These are phyloP conservation scores for Nematolebias whitei DNA, from an alignment of 2,113 vertebrate species.

Conservation along the genomic window DNA sequence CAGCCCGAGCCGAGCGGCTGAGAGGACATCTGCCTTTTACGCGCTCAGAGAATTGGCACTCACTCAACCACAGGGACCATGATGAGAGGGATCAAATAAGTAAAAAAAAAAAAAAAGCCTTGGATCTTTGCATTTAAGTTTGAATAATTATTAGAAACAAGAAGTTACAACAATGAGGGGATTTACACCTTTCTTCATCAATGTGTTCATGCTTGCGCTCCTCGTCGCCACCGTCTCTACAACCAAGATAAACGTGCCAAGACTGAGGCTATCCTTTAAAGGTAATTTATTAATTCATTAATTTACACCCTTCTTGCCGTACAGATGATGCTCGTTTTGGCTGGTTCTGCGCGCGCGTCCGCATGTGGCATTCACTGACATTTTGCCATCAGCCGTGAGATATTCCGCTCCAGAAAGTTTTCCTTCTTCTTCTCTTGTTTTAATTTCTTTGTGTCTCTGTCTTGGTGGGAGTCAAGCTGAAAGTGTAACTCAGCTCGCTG, in stretches of 20 bases:
- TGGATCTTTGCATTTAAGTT: slow-evolving; percentile 26
- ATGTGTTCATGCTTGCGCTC: slow-evolving; percentile 25
- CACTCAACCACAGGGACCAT: slow-evolving; percentile 3
- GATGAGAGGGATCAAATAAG: not conserved
- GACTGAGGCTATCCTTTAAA: slow-evolving; percentile 70
- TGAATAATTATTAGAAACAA: not conserved
- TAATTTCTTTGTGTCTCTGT: not conserved
- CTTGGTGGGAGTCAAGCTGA: slow-evolving; percentile 33
- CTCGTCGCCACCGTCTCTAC: slow-evolving; percentile 33
- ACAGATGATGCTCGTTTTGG: not conserved
- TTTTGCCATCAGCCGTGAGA: not conserved
- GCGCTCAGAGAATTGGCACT: slow-evolving; percentile 14
- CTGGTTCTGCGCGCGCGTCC: not conserved
- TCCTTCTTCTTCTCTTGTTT: not conserved
- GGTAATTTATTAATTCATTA: slow-evolving; percentile 46
- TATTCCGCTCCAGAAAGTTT: slow-evolving; percentile 1
- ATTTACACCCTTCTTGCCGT: too few relatives aligned
- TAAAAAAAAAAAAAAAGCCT: not conserved
- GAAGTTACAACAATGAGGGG: slow-evolving; percentile 43
- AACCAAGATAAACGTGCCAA: slow-evolving; percentile 64
- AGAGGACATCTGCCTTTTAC: slow-evolving; percentile 25
- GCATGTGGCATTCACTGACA: slow-evolving; percentile 27
- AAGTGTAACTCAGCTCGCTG: slow-evolving; percentile 9
- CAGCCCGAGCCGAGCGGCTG: slow-evolving; percentile 4
- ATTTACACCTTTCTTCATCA: slow-evolving; percentile 39